Evolutionary conservation across 2,797 vertebrate genomes (phyloP).

Genomic region (Glyptemys insculpta): DNA sequence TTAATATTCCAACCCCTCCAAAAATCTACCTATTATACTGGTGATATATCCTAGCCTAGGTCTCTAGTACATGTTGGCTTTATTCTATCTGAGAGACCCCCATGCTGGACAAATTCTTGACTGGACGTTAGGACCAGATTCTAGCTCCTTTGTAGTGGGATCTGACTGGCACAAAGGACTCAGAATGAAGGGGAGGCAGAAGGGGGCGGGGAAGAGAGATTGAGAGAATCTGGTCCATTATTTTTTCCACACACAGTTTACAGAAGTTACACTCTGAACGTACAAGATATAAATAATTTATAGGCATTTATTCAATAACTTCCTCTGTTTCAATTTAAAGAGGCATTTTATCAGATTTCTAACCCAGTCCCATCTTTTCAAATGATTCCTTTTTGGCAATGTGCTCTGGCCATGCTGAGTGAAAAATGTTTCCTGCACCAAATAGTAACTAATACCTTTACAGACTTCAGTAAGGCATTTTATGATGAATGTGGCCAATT

Average conservation of each 20-base stretch:
- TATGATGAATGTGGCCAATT: constrained; percentile 1
- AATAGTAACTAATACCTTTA: background rate
- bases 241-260: background rate
- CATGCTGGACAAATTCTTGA: background rate
- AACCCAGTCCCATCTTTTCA: background rate
- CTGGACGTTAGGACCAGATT: background rate
- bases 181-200: background rate
- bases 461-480: background rate
- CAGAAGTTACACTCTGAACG: background rate
- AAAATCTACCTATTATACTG: too few relatives aligned
- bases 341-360: background rate
- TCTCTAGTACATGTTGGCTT: background rate
- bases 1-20: too few relatives aligned
- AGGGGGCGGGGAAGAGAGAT: background rate
- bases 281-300: background rate
- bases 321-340: background rate
- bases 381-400: background rate
- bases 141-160: background rate
- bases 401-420: background rate
- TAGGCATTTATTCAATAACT: background rate
- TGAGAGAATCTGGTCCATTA: background rate
- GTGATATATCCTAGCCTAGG: too few relatives aligned
- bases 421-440: constrained; percentile 21
- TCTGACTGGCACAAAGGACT: background rate
- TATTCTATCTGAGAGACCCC: background rate